Evolutionary conservation across 2,797 vertebrate species (phyloP), one percentile per base, ranked within the genome.

Genomic region (Sibirionetta formosa): DNA sequence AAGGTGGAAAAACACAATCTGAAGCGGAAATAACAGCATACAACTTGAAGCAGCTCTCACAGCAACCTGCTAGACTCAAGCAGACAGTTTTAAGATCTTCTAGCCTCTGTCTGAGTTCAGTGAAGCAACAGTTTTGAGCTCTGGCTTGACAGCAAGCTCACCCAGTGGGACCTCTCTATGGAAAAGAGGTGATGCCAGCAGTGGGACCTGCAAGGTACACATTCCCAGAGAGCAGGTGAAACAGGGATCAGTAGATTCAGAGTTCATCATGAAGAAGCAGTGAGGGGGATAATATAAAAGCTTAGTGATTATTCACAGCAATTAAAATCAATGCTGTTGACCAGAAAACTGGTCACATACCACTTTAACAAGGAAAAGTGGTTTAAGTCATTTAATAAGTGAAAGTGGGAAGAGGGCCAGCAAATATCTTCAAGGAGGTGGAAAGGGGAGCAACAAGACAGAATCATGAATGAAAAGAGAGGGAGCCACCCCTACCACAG

Each of bases 301-400:
- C 16, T 40, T 72, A 14, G 31, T 80, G 61, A 69, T 48, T 77
- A 66, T 58, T 92, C 26, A 73, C 0, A 73, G 56, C 65, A 73
- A 88, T 46, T 78, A 91, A 88, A 86, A 81, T 58, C 57, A 84
- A 78, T 35, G 53, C 17, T 71, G 50, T 63, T 63, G 65, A 93
- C 29, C 26, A 57, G 36, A 84, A 75, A 69, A 8, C 50, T 16
- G 29, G 11, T 61, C 86, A 54, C 11, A 70, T 70, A 65, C 7
- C 5, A 33, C 60, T 57, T 83, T 46, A 54, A 73, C 76, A 14
- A 64, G 14, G 4, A 58, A 70, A 85, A 76, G 79, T 15, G 1
- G 13, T 82, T 65, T n/a, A 58, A 76, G 9, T 56, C 50, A 56
- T 36, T 69, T 65, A 44, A 23, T 16, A 79, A 87, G 35, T 33